Evolutionary conservation across 2,113 vertebrate genomes (phyloP).

Genomic region (Caracal caracal): DNA sequence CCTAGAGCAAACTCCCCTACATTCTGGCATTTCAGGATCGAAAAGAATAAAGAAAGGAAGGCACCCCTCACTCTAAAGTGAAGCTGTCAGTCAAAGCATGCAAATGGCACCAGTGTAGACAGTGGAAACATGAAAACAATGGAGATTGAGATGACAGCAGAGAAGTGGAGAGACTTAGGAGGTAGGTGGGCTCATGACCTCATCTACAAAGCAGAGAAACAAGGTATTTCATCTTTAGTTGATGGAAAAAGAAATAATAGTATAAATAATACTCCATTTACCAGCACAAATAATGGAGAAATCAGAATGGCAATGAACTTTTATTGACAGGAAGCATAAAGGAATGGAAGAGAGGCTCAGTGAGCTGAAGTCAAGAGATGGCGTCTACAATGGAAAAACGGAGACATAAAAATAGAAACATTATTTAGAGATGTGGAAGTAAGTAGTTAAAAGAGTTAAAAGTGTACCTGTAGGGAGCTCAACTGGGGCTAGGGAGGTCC

Average conservation of each 20-base stretch:
- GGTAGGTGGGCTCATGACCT: background rate
- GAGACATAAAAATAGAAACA: background rate
- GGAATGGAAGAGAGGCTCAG: background rate
- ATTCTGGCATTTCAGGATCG: background rate
- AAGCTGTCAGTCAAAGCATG: background rate
- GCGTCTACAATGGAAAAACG: background rate
- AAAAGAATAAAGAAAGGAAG: background rate
- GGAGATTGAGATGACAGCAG: background rate
- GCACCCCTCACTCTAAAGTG: background rate
- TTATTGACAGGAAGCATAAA: background rate
- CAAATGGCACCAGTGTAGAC: background rate
- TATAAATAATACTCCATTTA: background rate
- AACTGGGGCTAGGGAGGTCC: background rate
- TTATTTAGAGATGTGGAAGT: background rate
- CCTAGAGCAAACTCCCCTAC: background rate
- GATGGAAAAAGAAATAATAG: background rate
- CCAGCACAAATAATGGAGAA: background rate
- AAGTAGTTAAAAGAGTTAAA: background rate
- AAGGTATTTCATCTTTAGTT: background rate
- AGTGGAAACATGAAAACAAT: background rate
- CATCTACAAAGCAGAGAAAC: background rate
- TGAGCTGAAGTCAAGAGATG: background rate
- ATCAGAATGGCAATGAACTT: background rate
- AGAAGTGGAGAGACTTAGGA: background rate
- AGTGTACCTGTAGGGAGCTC: background rate